A percentile compares a stretch with the other conserved stretches of the same genome.
Evolutionary conservation across 2,797 vertebrate species (phyloP).

Genomic region (Champsocephalus gunnari): DNA sequence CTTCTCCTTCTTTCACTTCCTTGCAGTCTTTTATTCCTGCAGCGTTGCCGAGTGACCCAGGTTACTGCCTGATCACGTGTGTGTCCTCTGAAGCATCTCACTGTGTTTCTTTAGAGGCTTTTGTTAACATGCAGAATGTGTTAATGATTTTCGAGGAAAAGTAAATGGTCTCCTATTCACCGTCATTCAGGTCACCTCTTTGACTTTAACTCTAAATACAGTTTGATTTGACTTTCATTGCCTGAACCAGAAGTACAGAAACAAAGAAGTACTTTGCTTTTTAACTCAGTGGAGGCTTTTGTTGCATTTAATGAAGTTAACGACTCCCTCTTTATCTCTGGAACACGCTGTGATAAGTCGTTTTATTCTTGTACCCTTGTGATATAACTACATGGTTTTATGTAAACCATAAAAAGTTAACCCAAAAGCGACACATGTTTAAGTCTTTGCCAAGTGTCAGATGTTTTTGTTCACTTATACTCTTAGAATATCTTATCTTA

Average conservation of each 20-base stretch:
- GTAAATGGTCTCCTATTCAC: conserved; percentile 14
- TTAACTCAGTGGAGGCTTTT: no score
- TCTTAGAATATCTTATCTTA: not conserved
- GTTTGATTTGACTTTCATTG: not conserved
- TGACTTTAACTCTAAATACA: conserved; percentile 1
- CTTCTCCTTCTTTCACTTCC: not conserved
- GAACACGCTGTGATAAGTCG: not conserved
- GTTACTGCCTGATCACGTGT: not conserved
- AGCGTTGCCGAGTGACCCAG: not conserved
- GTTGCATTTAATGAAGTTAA: not conserved
- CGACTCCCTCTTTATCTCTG: not conserved
- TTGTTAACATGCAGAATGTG: conserved; percentile 6
- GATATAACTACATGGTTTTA: not conserved
- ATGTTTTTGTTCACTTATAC: not conserved
- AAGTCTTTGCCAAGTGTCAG: not conserved
- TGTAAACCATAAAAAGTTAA: not conserved
- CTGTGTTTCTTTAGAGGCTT: not conserved
- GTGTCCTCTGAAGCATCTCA: conserved; percentile 1
- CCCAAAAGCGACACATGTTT: not conserved
- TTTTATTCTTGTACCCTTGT: not conserved
- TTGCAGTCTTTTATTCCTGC: not conserved
- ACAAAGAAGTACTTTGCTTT: not conserved
- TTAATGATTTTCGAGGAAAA: conserved; percentile 39
- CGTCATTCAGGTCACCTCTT: not conserved
- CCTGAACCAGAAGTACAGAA: not conserved